Base-by-base conservation (phyloP, 2,113 vertebrate genomes). In the Saguinus midas region DNA sequence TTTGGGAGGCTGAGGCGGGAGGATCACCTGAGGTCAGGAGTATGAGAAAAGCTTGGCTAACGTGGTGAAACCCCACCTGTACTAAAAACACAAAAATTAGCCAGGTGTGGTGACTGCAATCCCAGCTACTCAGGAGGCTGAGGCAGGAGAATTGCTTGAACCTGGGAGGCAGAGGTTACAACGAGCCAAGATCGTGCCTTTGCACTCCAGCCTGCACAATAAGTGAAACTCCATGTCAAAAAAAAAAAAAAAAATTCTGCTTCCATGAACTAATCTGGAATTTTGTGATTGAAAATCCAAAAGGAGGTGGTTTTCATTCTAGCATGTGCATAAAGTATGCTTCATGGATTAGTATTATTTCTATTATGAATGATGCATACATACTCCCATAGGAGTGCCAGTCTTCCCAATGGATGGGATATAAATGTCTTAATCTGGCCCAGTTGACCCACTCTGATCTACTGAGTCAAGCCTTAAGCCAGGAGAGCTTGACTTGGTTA, bases 281-380 rank as follows among this genome's bases (percentile, higher is more conserved):
- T 75, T 94, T 87, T 91, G 73, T 80, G 27, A 40, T 7, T 87
- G 68, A 94, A 95, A 91, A 86, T 76, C 13, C 40, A 8, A 37
- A 79, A 81, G 52, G 35, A 90, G 35, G 55, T 58, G 58, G 64
- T 88, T 94, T 96, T 86, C 58, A 43, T 80, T 96, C 85, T 52
- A 83, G 61, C 70, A 78, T 25, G 81, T 1, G 4, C 1, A 2
- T 50, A 58, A 37, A 55, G 37, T 23, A 57, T 29, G 70, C 66
- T 58, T 90, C 70, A 8, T 23, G 87, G 35, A 68, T 90, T 83
- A 78, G 37, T 64, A 17, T 29, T 12, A 43, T 86, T 96, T 92
- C 85, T 86, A 11, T 75, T 82, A 48, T n/a, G 68, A 76, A 87
- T 79, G 61, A 70, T 66, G 40, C 23, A 40, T 52, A 52, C 52